These are phyloP conservation scores for Pedicia rivosa DNA, from an alignment of 2,888 invertebrate genomes.

Conservation along the genomic window DNA sequence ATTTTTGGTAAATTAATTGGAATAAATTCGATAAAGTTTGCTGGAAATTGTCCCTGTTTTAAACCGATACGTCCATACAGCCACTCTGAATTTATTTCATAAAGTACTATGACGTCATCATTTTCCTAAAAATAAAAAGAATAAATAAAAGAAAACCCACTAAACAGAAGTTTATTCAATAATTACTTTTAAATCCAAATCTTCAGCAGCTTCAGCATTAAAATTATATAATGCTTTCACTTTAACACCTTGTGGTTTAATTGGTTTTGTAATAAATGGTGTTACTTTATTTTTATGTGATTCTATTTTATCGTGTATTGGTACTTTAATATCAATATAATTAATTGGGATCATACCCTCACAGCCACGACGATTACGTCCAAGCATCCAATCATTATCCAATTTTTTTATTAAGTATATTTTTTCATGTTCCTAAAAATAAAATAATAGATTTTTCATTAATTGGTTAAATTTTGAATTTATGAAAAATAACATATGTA, in stretches of 20 bases:
- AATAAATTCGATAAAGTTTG: conserved; percentile 52
- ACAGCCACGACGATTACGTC: conserved; percentile 43
- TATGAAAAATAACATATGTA: no score
- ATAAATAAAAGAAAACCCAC: background rate
- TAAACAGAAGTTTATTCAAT: conserved; percentile 4
- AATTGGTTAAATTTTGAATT: no score
- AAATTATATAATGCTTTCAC: conserved; percentile 60
- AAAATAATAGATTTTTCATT: conserved; percentile 9
- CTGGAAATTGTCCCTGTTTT: conserved; percentile 59
- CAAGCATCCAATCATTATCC: conserved; percentile 68
- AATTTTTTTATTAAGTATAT: conserved; percentile 53
- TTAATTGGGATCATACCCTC: conserved; percentile 72
- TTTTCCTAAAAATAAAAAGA: conserved; percentile 32
- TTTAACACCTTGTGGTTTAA: conserved; percentile 13
- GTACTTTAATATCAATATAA: conserved; percentile 61
- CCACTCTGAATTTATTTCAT: conserved; percentile 62
- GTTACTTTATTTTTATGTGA: background rate
- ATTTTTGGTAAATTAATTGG: conserved; percentile 29
- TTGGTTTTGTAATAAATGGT: conserved; percentile 2
- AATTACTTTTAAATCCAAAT: conserved; percentile 37
- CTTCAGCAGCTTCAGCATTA: conserved; percentile 40
- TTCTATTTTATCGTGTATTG: conserved; percentile 27
- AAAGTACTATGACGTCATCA: conserved; percentile 43
- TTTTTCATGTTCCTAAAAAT: conserved; percentile 49
- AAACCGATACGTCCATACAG: conserved; percentile 54